Evolutionary conservation across 2,113 vertebrate genomes (phyloP).

Genomic region (Quiscalus mexicanus): DNA sequence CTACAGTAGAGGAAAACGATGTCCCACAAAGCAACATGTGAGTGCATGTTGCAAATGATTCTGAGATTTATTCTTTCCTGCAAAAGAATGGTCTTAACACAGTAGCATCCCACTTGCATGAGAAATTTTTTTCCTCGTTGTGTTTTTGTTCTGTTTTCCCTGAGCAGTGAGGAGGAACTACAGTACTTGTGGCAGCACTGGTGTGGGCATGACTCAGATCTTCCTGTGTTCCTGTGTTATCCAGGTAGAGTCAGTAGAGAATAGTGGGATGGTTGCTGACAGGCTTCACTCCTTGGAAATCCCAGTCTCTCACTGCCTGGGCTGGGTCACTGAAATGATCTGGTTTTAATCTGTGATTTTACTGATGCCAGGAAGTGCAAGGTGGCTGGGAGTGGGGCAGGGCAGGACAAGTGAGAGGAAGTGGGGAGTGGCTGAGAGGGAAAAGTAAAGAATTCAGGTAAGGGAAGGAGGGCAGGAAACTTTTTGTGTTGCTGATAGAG

Average conservation of each 20-base stretch:
- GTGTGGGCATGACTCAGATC: accelerated
- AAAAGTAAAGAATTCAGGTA: not conserved
- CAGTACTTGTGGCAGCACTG: accelerated
- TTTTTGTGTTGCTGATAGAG: not conserved
- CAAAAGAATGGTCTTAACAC: not conserved
- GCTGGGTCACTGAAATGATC: not conserved
- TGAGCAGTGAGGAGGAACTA: not conserved
- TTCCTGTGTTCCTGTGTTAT: not conserved
- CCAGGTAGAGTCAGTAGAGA: not conserved
- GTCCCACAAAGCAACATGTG: not conserved
- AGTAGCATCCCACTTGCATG: not conserved
- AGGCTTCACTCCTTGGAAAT: not conserved
- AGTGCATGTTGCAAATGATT: not conserved
- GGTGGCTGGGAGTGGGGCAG: not conserved
- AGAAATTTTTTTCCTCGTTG: not conserved
- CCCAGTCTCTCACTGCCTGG: not conserved
- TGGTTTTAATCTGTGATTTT: not conserved
- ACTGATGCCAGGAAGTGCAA: not conserved
- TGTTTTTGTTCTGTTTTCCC: not conserved
- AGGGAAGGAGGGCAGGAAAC: not conserved
- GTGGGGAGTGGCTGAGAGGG: not conserved
- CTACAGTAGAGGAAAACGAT: not conserved
- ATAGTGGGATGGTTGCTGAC: not conserved
- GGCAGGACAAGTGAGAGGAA: not conserved
- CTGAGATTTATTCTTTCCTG: not conserved